These are phyloP conservation scores for Fistularia tabacaria DNA, from an alignment of 2,797 vertebrate genomes.

Conservation along the genomic window DNA sequence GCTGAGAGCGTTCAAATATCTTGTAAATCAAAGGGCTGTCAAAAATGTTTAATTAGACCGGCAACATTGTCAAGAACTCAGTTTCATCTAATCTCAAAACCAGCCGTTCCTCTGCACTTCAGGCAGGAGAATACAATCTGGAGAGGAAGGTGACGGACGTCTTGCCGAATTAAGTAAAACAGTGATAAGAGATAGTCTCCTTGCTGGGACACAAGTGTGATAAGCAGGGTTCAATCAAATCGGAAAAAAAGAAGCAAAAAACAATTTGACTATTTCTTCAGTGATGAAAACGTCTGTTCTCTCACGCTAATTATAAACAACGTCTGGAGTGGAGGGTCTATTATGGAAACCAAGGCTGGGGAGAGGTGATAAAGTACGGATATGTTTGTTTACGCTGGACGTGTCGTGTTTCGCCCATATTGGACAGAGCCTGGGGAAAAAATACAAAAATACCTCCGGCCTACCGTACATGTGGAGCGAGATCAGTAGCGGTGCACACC, in stretches of 20 bases:
- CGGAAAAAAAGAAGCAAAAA: not conserved
- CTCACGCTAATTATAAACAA: slow-evolving; percentile 17
- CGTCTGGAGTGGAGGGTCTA: slow-evolving; percentile 1
- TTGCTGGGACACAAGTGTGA: slow-evolving; percentile 2
- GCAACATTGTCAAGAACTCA: too few species aligned
- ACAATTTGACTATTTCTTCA: slow-evolving; percentile 8
- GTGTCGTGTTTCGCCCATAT: too few species aligned
- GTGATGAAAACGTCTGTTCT: slow-evolving; percentile 16
- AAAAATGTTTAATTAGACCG: too few species aligned
- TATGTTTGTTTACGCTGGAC: too few species aligned
- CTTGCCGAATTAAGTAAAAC: not conserved
- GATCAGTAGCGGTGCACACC: too few species aligned
- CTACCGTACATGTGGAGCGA: too few species aligned
- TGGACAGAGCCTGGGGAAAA: too few species aligned
- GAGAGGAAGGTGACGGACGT: not conserved
- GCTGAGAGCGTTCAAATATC: too few species aligned
- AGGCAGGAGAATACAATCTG: slow-evolving; percentile 4
- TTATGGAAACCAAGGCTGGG: slow-evolving; percentile 1
- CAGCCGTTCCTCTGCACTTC: not conserved
- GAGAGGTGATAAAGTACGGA: slow-evolving; percentile 1
- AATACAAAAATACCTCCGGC: too few species aligned
- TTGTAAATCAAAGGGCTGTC: too few species aligned
- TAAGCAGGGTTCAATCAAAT: not conserved
- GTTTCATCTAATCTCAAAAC: not conserved
- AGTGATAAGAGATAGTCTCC: not conserved